Evolutionary conservation across 2,888 invertebrate species (phyloP).

Genomic region (Tetramorium bicarinatum): DNA sequence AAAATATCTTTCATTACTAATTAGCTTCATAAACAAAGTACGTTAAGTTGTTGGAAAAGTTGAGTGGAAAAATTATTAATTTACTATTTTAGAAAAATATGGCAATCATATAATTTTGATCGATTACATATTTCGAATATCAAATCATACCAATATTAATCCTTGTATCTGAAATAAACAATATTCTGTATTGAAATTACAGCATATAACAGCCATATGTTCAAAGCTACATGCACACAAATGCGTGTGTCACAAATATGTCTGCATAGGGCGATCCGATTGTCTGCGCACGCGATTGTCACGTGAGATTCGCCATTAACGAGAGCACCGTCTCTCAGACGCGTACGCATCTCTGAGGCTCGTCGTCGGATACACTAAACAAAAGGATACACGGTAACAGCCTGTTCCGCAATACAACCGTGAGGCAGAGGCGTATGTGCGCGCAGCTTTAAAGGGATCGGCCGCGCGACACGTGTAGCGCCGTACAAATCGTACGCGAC

Average conservation of each 20-base stretch:
- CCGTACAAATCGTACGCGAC: conserved; percentile 19
- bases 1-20: not conserved
- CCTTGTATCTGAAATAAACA: not conserved
- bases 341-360: not conserved
- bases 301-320: not conserved
- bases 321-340: not conserved
- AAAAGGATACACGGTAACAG: not conserved
- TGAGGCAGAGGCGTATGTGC: not conserved
- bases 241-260: not conserved
- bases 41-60: not conserved
- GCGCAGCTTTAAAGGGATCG: conserved; percentile 6
- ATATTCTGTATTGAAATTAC: not conserved
- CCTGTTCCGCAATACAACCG: not conserved
- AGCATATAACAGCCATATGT: not conserved
- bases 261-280: not conserved
- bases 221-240: not conserved
- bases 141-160: not conserved
- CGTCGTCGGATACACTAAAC: not conserved
- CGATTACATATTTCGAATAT: not conserved
- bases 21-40: not conserved
- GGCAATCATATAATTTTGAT: not conserved
- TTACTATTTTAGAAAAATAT: not conserved
- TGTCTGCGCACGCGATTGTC: not conserved
- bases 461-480: conserved; percentile 37
- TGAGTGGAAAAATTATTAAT: not conserved